Evolutionary conservation across 1,140 invertebrate genomes (phyloP), one percentile per base, ranked within the genome.

Genomic region (Orchestia grillus): DNA sequence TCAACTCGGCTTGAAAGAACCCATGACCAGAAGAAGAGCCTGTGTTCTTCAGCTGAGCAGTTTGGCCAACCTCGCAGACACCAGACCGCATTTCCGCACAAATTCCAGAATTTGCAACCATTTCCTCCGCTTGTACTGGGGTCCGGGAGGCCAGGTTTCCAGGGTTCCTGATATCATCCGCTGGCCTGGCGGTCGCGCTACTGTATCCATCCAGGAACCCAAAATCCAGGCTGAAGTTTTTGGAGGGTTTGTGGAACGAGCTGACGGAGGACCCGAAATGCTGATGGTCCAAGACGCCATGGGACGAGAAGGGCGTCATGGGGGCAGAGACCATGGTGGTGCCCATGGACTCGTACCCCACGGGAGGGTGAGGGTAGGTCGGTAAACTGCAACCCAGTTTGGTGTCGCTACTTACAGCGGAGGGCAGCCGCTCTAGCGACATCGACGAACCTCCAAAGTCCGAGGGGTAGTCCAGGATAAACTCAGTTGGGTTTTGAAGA

Each of bases 171-270:
- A 23, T 1, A 36, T 77, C 62, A 15, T 77, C 62, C 28, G 62
- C 62, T 36, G 62, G 62, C 28, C 62, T 77, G 11, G 62, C 15
- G 11, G 62, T 77, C 62, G 62, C 36, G 47, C 19, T 87, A 8
- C 87, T 42, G 36, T 45, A 45, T 23, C 92, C 92, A 11, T 94
- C 92, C 43, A 45, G 44, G 44, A 94, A 94, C 8, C 92, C 92
- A 94, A 94, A 94, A 19, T 94, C 92, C 43, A 94, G 40, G 44
- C 44, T 40, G 44, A 45, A 94, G 44, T 45, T 94, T 47, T 94
- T 94, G 43, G 92, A n/a, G 44, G 92, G 92, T 40, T 94, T 94
- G 44, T 94, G 92, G 92, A 94, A 94, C 43, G 43, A 44, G 43
- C 44, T 45, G 92, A 47, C 43, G 44, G 92, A 45, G 28, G 43